Conservation (phyloP, 2,888 invertebrate genomes). For the Scelioninae gen. 1 region DNA sequence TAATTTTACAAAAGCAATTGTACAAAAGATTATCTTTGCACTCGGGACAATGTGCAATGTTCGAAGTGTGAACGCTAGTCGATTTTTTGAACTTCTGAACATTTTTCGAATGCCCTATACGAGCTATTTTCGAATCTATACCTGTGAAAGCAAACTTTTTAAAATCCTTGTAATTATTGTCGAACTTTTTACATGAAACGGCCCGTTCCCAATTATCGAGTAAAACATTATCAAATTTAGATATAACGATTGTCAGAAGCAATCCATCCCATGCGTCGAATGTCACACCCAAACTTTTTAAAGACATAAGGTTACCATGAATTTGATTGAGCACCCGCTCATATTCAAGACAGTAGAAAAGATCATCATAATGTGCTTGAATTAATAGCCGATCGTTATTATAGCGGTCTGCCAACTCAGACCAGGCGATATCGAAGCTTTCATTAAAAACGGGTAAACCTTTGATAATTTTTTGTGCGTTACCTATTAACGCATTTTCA, state of each 20-base stretch:
- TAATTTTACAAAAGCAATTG: neutral
- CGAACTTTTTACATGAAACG: neutral
- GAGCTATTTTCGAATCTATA: conserved; percentile 1
- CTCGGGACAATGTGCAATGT: neutral
- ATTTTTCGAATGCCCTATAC: neutral
- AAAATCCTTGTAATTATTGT: neutral
- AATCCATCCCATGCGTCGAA: neutral
- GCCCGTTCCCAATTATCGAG: conserved; percentile 7
- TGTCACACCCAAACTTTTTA: neutral
- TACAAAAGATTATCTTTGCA: neutral
- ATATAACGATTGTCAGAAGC: neutral
- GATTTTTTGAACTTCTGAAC: neutral
- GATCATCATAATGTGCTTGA: neutral
- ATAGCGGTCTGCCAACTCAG: conserved; percentile 29
- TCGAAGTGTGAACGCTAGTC: neutral
- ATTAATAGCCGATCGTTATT: neutral
- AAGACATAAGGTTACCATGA: too few relatives aligned
- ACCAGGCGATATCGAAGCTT: conserved; percentile 28
- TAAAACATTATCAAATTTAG: neutral
- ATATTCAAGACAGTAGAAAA: neutral
- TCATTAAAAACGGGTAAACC: neutral
- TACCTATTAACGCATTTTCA: neutral
- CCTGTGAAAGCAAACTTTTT: neutral
- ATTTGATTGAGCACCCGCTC: too few relatives aligned
- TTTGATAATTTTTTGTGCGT: conserved; percentile 11